Evolutionary conservation across 2,888 invertebrate genomes (phyloP).

Genomic region (Megaustenia siamemsis): DNA sequence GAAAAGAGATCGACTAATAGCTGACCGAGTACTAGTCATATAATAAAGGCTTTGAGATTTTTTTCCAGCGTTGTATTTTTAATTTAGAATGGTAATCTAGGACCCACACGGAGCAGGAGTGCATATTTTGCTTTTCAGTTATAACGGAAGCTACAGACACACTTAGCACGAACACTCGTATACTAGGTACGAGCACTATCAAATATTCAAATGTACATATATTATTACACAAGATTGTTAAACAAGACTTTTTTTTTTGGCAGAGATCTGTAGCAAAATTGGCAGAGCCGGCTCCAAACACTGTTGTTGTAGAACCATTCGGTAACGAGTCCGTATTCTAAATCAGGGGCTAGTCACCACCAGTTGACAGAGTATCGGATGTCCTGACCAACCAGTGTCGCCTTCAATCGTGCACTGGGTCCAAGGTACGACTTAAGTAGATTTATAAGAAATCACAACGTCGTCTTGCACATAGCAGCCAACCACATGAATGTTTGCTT

Average conservation of each 20-base stretch:
- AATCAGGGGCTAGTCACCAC: neutral
- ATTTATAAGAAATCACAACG: neutral
- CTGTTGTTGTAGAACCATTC: neutral
- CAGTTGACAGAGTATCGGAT: conserved; percentile 41
- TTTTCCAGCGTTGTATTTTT: no score
- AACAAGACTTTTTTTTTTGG: neutral
- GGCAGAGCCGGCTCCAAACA: neutral
- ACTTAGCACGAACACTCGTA: neutral
- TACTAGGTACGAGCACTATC: neutral
- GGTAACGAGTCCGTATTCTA: neutral
- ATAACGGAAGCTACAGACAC: neutral
- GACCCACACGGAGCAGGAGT: no score
- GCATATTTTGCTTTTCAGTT: neutral
- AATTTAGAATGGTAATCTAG: no score
- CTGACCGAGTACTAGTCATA: no score
- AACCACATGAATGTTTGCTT: conserved; percentile 20
- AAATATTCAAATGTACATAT: neutral
- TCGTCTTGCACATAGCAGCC: neutral
- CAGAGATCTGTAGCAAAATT: neutral
- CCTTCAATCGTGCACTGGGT: neutral
- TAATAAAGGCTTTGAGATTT: no score
- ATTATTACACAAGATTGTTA: neutral
- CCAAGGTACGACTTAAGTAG: neutral
- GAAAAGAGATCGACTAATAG: no score
- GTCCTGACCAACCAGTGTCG: conserved; percentile 3